A percentile compares a stretch with the other conserved stretches of the same genome.
Evolutionary conservation across 2,113 vertebrate genomes (phyloP).

Genomic region (Plestiodon gilberti): DNA sequence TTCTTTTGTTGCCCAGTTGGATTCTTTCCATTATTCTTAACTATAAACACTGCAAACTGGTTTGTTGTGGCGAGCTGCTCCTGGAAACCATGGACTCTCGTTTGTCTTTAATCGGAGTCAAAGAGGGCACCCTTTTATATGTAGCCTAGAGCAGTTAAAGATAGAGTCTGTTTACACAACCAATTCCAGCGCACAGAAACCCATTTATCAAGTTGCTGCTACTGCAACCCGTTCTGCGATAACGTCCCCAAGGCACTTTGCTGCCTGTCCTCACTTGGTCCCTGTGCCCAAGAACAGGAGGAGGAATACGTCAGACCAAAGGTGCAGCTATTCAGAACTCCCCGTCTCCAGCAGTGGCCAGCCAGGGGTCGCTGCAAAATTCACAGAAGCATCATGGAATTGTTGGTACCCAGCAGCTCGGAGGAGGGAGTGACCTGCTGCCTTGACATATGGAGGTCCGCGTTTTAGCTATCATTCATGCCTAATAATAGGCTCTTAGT

Average conservation of each 20-base stretch:
- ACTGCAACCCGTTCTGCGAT: background rate
- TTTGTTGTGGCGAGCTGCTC: accelerated
- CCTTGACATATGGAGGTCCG: background rate
- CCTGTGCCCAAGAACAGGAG: background rate
- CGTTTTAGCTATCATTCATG: background rate
- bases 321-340: background rate
- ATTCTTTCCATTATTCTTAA: background rate
- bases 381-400: background rate
- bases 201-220: background rate
- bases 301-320: no score
- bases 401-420: no score
- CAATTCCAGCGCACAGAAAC: constrained; percentile 2
- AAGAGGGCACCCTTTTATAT: background rate
- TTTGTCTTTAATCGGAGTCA: background rate
- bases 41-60: background rate
- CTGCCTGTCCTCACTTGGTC: background rate
- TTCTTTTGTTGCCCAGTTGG: no score
- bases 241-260: background rate
- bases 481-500: background rate
- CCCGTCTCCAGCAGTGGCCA: background rate
- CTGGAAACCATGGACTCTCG: background rate
- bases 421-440: background rate
- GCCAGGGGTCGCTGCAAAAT: background rate
- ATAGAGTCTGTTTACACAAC: accelerated
- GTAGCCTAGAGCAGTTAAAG: background rate